These are phyloP conservation scores for Lutjanus erythropterus DNA, from an alignment of 2,113 vertebrate species.

Conservation along the genomic window DNA sequence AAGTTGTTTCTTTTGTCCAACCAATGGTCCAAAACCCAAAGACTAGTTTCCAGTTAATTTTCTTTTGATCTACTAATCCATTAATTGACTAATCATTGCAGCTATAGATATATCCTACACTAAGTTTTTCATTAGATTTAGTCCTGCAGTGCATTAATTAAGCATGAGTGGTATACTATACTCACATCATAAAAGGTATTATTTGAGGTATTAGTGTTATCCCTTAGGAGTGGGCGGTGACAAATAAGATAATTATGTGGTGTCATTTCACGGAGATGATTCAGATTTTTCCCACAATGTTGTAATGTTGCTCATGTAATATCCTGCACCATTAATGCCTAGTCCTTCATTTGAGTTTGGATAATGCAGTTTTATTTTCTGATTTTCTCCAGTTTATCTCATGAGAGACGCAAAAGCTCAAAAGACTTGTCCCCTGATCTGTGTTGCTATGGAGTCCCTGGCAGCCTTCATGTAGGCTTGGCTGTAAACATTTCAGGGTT, in stretches of 20 bases:
- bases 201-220: background rate
- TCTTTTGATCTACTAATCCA: no score
- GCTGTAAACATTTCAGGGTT: constrained; percentile 86
- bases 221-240: background rate
- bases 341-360: constrained; percentile 20
- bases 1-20: no score
- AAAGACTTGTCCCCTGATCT: constrained; percentile 67
- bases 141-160: background rate
- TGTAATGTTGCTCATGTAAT: constrained; percentile 19
- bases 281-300: constrained; percentile 9
- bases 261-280: background rate
- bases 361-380: constrained; percentile 22
- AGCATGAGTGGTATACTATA: background rate
- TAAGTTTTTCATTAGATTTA: background rate
- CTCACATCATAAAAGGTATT: background rate
- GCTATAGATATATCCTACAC: background rate
- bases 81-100: no score
- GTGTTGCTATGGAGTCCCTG: constrained; percentile 83
- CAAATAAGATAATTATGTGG: background rate
- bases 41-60: no score
- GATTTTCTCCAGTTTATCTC: constrained; percentile 51
- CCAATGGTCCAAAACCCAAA: no score
- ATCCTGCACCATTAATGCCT: background rate
- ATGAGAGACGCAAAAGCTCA: constrained; percentile 63
- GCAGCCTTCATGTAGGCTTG: constrained; percentile 83